A percentile compares a stretch with the other conserved stretches of the same genome.
Evolutionary conservation across 2,113 vertebrate genomes (phyloP).

Genomic region (Jaculus jaculus): DNA sequence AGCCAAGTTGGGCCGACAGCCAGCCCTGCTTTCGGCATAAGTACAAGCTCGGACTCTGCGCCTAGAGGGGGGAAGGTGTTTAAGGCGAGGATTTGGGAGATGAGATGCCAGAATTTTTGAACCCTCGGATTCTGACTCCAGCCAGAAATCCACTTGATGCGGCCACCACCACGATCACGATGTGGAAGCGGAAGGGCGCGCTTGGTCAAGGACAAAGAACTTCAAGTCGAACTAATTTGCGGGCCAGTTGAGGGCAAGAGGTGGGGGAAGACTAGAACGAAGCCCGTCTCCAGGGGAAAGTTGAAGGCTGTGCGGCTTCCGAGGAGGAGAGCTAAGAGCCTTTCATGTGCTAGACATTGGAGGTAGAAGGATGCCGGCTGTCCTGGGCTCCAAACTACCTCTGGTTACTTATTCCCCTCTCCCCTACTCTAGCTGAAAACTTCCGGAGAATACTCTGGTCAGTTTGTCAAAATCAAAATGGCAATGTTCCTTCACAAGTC

Average conservation of each 20-base stretch:
- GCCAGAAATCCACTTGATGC: constrained; percentile 11
- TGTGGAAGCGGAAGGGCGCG: not conserved
- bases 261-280: not conserved
- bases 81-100: not conserved
- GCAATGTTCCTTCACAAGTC: not conserved
- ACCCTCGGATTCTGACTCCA: not conserved
- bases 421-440: not conserved
- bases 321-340: not conserved
- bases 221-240: constrained; percentile 48
- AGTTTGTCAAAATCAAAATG: constrained; percentile 27
- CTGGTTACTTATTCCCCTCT: not conserved
- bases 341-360: not conserved
- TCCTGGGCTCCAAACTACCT: not conserved
- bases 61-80: not conserved
- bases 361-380: not conserved
- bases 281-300: not conserved
- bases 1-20: not conserved
- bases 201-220: constrained; percentile 56
- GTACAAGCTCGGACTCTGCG: constrained; percentile 1
- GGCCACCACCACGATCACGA: not conserved
- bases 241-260: not conserved
- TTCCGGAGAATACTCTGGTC: not conserved
- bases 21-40: not conserved
- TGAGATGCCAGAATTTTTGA: not conserved
- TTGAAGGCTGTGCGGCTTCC: not conserved